These are phyloP conservation scores for Serrognathus titanus DNA, from an alignment of 2,888 invertebrate genomes.

Conservation along the genomic window DNA sequence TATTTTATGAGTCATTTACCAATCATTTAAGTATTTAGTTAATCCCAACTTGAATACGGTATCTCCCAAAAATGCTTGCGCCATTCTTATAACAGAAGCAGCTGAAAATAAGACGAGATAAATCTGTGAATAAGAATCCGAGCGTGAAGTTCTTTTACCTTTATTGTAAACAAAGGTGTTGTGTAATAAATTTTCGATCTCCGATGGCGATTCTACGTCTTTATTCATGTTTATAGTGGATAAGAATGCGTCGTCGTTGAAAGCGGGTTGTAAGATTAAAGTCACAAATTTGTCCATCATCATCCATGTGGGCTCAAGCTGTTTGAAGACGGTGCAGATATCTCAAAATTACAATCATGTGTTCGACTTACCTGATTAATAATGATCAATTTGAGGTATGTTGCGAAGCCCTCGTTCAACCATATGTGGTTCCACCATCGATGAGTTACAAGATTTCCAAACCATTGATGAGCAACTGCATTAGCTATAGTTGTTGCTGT, in stretches of 20 bases:
- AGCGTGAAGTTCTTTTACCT: conserved; percentile 47
- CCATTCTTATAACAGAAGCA: conserved; percentile 55
- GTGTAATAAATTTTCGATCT: conserved; percentile 62
- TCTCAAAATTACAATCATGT: no score
- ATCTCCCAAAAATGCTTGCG: conserved; percentile 17
- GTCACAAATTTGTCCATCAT: conserved; percentile 48
- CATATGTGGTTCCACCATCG: conserved; percentile 63
- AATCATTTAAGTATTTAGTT: conserved; percentile 16
- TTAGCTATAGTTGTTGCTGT: conserved; percentile 57
- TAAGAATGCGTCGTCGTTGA: conserved; percentile 55
- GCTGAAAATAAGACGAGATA: conserved; percentile 38
- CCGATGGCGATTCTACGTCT: conserved; percentile 53
- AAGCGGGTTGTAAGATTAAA: conserved; percentile 51
- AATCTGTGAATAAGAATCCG: no score
- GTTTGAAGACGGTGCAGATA: no score
- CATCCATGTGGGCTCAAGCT: conserved; percentile 14
- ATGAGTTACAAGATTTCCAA: conserved; percentile 64
- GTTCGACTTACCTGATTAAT: no score
- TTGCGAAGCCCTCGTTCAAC: conserved; percentile 71
- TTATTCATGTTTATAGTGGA: conserved; percentile 53
- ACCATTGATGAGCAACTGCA: conserved; percentile 71
- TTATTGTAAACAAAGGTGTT: conserved; percentile 63
- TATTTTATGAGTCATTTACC: conserved; percentile 3
- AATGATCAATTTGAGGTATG: conserved; percentile 50
- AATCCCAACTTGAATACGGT: conserved; percentile 18